Evolutionary conservation across 2,797 vertebrate genomes (phyloP).

Genomic region (Pyrocephalus nanus): DNA sequence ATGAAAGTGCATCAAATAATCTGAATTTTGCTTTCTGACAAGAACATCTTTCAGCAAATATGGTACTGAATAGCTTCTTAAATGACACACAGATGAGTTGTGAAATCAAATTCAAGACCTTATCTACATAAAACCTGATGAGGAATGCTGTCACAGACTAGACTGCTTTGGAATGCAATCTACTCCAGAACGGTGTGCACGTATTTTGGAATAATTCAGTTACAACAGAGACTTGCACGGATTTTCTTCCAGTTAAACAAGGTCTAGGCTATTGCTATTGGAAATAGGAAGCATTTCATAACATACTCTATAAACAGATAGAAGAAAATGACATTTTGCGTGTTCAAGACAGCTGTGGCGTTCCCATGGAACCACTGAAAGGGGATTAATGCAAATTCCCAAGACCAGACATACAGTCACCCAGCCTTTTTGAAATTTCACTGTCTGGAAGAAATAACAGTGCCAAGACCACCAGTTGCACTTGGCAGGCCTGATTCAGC

Average conservation of each 20-base stretch:
- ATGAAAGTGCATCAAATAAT: neutral
- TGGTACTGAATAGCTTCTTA: neutral
- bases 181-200: neutral
- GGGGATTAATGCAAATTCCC: neutral
- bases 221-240: neutral
- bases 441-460: neutral
- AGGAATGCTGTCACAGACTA: neutral
- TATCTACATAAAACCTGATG: neutral
- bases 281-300: neutral
- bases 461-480: neutral
- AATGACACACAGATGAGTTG: neutral
- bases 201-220: neutral
- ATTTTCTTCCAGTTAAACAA: neutral
- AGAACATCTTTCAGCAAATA: neutral
- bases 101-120: neutral
- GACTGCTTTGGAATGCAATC: neutral
- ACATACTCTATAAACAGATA: fast-evolving
- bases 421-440: neutral
- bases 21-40: neutral
- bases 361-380: neutral
- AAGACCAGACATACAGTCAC: neutral
- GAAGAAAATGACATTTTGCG: neutral
- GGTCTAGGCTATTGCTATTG: neutral
- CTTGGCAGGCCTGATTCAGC: neutral
- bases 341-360: neutral